Base-by-base conservation (phyloP, 2,113 vertebrate genomes). In the Onychostruthus taczanowskii region DNA sequence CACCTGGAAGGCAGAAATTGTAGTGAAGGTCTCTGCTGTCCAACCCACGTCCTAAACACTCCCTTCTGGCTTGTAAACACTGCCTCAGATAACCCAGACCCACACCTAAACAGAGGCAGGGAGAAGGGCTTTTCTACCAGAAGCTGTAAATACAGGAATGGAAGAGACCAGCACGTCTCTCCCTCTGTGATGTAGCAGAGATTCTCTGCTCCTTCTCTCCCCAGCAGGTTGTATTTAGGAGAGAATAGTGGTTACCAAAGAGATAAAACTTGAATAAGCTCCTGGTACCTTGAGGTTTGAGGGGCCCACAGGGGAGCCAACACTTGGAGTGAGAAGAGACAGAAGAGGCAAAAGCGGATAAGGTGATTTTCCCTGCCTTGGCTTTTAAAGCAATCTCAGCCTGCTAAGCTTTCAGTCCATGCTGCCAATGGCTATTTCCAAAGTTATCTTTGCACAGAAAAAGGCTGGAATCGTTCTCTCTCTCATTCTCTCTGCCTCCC, bases 401-500 rank as follows among this genome's bases (percentile, higher is more conserved):
- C 75, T 93, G 68, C 93, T 94, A 94, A 88, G 86, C 79, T 95
- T 96, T 94, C 95, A 96, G 33, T 63, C 78, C 52, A 8, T 4
- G 27, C 90, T 95, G 94, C 90, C 92, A 96, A 66, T 84, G 59
- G 35, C 55, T 52, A 27, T 84, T 88, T 84, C 82, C 84, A 83
- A 83, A 94, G 93, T 93, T 96, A 96, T 95, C 93, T 95, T 90
- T 86, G 35, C 72, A 64, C 52, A 80, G 85, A 88, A 83, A 50
- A 90, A 77, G 82, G 44, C 63, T 86, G 53, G 78, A 93, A 80
- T 69, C 67, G 11, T 87, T 90, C 84, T 91, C 64, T 75, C 87
- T 87, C 64, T 64, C 73, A 66, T 93, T 93, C 72, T 90, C 77
- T 89, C 90, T 69, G 69, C 63, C 61, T 91, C 72, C 30, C 52